Evolutionary conservation across 2,113 vertebrate species (phyloP).

Genomic region (Argyrosomus japonicus): DNA sequence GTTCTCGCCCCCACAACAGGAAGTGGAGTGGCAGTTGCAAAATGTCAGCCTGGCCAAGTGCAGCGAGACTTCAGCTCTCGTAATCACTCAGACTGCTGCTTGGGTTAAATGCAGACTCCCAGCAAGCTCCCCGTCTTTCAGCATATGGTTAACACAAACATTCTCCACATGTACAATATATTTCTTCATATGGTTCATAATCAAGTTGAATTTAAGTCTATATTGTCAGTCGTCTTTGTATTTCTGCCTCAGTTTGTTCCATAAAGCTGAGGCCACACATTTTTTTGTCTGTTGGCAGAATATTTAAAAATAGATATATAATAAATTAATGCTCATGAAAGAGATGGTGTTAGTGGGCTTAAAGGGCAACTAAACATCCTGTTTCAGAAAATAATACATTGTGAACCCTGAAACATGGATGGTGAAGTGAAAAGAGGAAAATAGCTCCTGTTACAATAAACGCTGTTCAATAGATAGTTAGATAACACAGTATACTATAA

Average conservation of each 20-base stretch:
- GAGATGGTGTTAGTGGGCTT: not conserved
- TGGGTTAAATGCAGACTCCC: not conserved
- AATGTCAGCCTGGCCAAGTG: conserved; percentile 67
- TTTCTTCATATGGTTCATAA: not conserved
- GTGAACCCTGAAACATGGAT: too few relatives aligned
- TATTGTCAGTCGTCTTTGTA: not conserved
- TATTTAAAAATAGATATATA: too few relatives aligned
- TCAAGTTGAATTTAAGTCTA: not conserved
- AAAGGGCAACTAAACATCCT: too few relatives aligned
- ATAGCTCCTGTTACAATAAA: too few relatives aligned
- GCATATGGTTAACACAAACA: not conserved
- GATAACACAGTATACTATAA: too few relatives aligned
- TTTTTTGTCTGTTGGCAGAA: not conserved
- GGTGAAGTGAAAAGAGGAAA: too few relatives aligned
- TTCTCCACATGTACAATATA: not conserved
- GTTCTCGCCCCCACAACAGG: conserved; percentile 72
- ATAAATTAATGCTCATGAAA: too few relatives aligned
- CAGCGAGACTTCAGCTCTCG: conserved; percentile 35
- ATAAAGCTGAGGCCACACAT: not conserved
- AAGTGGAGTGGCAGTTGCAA: conserved; percentile 73
- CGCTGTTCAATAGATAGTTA: too few relatives aligned
- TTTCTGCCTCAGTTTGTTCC: not conserved
- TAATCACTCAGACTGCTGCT: conserved; percentile 26
- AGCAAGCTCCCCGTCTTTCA: not conserved
- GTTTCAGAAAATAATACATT: too few relatives aligned